Base-by-base conservation (phyloP, 2,888 invertebrate species). In the Drosophila tanythrix region DNA sequence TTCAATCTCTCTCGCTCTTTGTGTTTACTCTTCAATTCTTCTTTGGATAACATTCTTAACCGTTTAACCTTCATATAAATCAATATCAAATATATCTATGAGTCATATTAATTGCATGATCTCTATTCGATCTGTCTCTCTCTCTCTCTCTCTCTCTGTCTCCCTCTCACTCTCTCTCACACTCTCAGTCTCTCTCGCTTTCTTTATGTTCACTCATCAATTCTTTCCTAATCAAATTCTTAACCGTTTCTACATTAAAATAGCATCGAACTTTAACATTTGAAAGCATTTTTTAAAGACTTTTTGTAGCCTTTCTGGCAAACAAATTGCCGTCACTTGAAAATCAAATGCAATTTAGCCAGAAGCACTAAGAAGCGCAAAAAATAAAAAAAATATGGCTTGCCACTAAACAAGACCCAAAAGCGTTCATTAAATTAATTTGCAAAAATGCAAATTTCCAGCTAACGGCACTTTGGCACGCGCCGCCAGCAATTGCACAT, bases 371-470 rank as follows among this genome's bases (percentile, higher is more conserved):
- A 25, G 25, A 46, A 13, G 25, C 2, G 66, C 27, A 43, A 60
- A 60, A 51, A 56, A 21, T 5, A 36, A 5, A 36, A 1, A 60
- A 67, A 66, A 74, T 53, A 62, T 52, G 60, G 70, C 71, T 83
- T 78, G 88, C 83, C 87, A 81, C 87, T 81, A 87, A 89, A 76
- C 76, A 81, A 71, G 73, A 77, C 83, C 75, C 58, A 74, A 88
- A 90, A 81, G 83, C 81, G 82, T 87, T 87, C 89, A 89, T 87
- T 87, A 87, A 90, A 90, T 90, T 87, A 90, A 83, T 87, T 90
- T 90, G 89, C 79, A 81, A 88, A 86, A 88, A 88, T 88, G 90
- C 89, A 88, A 87, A 88, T 90, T 84, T 87, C 40, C 79, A 76
- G 67, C 86, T 83, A 87, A 89, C 87, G 76, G 75, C 89, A 88